Evolutionary conservation across 2,113 vertebrate species (phyloP).

Genomic region (Tachycineta bicolor): DNA sequence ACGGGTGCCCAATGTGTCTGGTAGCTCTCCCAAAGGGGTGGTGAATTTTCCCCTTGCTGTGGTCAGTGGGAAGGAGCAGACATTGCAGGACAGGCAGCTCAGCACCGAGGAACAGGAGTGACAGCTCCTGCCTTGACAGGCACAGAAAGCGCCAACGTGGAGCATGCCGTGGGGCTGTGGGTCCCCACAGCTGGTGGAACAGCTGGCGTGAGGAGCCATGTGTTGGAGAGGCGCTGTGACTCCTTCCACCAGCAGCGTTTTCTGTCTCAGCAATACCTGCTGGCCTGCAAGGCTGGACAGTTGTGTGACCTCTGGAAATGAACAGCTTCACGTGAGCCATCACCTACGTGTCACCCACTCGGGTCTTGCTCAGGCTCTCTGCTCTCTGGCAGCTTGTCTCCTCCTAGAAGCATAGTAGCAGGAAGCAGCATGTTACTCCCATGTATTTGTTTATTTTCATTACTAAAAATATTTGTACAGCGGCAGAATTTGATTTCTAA

Average conservation of each 20-base stretch:
- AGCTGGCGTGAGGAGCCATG: accelerated
- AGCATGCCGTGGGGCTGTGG: neutral
- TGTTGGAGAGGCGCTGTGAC: neutral
- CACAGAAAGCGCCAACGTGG: accelerated
- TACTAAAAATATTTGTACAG: neutral
- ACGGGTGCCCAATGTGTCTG: neutral
- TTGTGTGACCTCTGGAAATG: neutral
- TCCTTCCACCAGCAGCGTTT: accelerated
- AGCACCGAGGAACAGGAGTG: accelerated
- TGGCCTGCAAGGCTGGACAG: neutral
- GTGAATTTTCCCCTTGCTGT: neutral
- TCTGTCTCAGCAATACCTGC: neutral
- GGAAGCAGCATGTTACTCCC: neutral
- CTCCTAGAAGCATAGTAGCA: neutral
- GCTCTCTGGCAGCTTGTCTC: neutral
- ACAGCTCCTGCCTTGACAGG: neutral
- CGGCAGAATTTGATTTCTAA: neutral
- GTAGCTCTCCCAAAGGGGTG: neutral
- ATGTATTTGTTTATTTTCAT: slow-evolving; percentile 17
- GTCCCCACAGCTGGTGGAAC: neutral
- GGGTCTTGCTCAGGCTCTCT: neutral
- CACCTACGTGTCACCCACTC: accelerated
- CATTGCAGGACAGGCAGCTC: neutral
- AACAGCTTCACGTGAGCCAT: neutral
- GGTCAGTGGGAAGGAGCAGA: neutral